Evolutionary conservation across 2,888 invertebrate genomes (phyloP), one percentile per base, ranked within the genome.

Genomic region (Drosophila planitibia): DNA sequence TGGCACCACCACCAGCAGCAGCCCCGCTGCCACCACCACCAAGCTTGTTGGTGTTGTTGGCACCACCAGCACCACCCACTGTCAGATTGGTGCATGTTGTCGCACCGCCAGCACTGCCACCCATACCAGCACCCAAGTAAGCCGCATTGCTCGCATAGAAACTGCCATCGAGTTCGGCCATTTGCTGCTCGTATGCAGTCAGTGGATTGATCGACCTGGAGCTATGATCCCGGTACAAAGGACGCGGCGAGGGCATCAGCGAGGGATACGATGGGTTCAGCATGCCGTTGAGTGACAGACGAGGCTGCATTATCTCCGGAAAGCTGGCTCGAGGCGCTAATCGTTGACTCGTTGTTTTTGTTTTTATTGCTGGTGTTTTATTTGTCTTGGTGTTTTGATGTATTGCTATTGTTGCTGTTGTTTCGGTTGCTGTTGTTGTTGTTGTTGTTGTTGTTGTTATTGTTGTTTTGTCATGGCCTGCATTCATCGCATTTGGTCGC

Each of bases 121-220:
- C 78, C 76, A 82, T 78, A n/a, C 80, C 82, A 37, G 73, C 83
- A 28, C 85, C 85, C 86, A 91, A 81, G 66, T 91, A 91, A 12
- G 82, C 77, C 37, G 90, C 78, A 76, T 88, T 89, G 81, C 91
- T 90, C 32, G 77, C 90, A 83, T 92, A 92, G 63, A 89, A 92
- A 62, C 91, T 91, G 72, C 89, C 91, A 75, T 92, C 92, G n/a
- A 92, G 75, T 69, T 92, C 92, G 66, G 92, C 91, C 91, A 92
- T 91, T 74, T 92, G 91, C 76, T 92, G 92, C 79, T 92, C 92
- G 60, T 92, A 90, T 19, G 85, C 86, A 61, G 92, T 90, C 53
- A 93, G 85, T 35, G 93, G 93, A 78, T 93, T 92, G 78, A 92
- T 92, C 61, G 93, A 93, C 66, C 93, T 89, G 66, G 93, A 92